Conservation (phyloP, 1,140 invertebrate species). For the Trachelipus rathkii region DNA sequence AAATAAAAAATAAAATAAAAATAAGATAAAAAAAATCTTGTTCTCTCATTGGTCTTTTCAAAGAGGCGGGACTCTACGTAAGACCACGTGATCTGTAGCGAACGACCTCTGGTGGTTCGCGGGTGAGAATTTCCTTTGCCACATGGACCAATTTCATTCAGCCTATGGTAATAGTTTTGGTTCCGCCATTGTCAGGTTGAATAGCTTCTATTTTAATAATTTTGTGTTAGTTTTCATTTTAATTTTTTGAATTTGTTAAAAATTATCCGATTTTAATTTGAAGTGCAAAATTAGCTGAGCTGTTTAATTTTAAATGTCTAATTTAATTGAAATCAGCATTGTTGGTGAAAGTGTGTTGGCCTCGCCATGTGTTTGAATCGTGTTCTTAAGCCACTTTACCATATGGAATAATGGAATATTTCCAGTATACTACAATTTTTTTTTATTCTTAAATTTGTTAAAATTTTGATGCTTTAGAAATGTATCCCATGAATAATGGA, state of each 20-base stretch:
- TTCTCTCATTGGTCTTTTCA: background rate
- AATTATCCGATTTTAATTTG: too few species aligned
- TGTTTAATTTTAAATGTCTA: too few species aligned
- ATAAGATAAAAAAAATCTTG: too few species aligned
- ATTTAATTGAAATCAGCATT: too few species aligned
- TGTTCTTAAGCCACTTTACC: background rate
- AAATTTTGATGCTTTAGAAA: background rate
- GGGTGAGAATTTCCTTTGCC: background rate
- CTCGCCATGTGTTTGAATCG: background rate
- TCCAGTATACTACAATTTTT: too few species aligned
- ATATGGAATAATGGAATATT: constrained; percentile 6
- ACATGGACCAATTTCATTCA: constrained; percentile 4
- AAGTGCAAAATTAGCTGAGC: too few species aligned
- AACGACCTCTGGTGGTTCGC: background rate
- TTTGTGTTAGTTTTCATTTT: too few species aligned
- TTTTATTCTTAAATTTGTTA: too few species aligned
- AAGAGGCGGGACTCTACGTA: background rate
- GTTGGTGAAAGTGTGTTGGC: background rate
- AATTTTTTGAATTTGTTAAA: too few species aligned
- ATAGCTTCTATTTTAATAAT: too few species aligned
- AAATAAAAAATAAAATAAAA: too few species aligned
- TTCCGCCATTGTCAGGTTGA: background rate
- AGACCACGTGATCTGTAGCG: background rate
- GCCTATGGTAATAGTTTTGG: background rate
- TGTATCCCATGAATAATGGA: constrained; percentile 4